A percentile compares a stretch with the other conserved stretches of the same genome.
These are phyloP conservation scores for Blera fallax DNA, from an alignment of 2,888 invertebrate species.

Conservation along the genomic window DNA sequence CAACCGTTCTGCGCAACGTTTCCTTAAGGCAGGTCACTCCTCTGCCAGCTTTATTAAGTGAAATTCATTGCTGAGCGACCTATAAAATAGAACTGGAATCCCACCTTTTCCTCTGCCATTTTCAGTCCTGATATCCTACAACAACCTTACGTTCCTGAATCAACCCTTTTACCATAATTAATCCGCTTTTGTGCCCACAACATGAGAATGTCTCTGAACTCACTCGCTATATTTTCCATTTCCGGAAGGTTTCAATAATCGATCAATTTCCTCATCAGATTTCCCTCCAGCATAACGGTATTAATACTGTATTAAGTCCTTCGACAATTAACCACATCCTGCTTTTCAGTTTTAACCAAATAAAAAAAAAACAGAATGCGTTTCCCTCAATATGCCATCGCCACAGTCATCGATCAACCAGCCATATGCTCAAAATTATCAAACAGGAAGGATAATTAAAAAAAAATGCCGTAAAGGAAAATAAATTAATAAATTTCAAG, in stretches of 20 bases:
- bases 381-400: not conserved
- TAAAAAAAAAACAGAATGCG: not conserved
- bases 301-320: conserved; percentile 49
- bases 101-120: too few species aligned
- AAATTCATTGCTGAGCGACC: too few species aligned
- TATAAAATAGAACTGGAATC: too few species aligned
- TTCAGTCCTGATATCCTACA: too few species aligned
- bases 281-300: not conserved
- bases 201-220: not conserved
- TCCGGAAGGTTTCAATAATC: conserved; percentile 9
- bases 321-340: conserved; percentile 36
- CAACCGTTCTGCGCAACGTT: too few species aligned
- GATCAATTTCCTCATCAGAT: conserved; percentile 12
- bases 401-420: conserved; percentile 32
- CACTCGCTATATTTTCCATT: not conserved
- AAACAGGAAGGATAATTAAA: conserved; percentile 54
- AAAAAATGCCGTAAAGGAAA: conserved; percentile 20
- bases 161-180: too few species aligned
- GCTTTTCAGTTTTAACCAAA: not conserved
- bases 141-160: too few species aligned
- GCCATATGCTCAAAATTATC: conserved; percentile 47
- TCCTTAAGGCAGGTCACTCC: too few species aligned
- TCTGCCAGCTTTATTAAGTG: too few species aligned
- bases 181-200: not conserved
- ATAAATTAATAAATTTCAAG: conserved; percentile 49